phyloP scores from a whole-genome alignment of 2,113 vertebrate species.

The Canis aureus region DNA sequence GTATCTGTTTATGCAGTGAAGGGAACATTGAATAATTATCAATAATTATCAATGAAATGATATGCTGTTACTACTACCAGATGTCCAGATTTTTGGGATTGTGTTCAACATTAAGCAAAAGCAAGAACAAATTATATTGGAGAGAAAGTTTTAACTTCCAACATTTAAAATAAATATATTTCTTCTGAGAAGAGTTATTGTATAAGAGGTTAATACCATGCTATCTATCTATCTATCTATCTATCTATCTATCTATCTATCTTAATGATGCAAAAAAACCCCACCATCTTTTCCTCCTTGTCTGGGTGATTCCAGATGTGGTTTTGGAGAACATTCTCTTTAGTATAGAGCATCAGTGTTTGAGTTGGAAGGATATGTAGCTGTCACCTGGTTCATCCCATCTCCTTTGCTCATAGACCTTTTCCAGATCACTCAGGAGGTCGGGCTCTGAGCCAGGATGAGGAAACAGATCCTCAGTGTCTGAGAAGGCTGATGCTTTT shows the following conservation, averaged over 20 bases:
- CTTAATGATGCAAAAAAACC: not conserved
- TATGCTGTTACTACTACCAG: not conserved
- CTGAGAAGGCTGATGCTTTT: not conserved
- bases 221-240: too few relatives aligned
- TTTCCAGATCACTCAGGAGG: not conserved
- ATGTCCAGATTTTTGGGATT: not conserved
- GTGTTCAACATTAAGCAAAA: not conserved
- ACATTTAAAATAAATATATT: not conserved
- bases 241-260: too few relatives aligned
- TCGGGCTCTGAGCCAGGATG: not conserved
- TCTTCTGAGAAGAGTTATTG: not conserved
- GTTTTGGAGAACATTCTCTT: not conserved
- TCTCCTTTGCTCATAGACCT: not conserved
- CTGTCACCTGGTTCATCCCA: not conserved
- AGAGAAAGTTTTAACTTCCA: not conserved
- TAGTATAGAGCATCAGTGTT: not conserved
- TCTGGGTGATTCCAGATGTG: not conserved
- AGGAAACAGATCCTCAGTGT: not conserved
- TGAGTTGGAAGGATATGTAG: too few relatives aligned
- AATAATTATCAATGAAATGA: not conserved
- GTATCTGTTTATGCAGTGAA: fast-evolving
- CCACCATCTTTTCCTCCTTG: not conserved
- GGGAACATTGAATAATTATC: not conserved
- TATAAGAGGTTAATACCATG: not conserved
- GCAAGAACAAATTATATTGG: not conserved